Conservation (phyloP, 2,888 invertebrate species). For the Poecilobothrus nobilitatus region DNA sequence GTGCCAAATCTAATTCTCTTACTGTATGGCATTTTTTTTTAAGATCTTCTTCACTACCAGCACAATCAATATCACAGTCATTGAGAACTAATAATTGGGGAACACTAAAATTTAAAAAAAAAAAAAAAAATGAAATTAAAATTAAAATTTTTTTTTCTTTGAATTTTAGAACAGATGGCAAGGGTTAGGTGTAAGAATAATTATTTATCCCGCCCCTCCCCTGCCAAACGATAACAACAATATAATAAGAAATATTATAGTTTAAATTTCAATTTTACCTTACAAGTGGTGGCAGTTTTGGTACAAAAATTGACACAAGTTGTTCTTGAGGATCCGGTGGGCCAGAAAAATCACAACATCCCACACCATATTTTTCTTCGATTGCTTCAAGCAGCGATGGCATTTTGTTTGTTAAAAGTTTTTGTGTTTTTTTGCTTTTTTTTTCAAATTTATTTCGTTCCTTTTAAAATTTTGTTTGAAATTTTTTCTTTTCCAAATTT, state of each 20-base stretch:
- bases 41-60: conserved; percentile 72
- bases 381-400: conserved; percentile 84
- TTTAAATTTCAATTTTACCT: conserved; percentile 18
- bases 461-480: neutral
- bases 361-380: conserved; percentile 72
- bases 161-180: too few relatives aligned
- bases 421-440: too few relatives aligned
- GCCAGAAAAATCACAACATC: conserved; percentile 49
- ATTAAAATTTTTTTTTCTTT: conserved; percentile 1
- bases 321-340: conserved; percentile 26
- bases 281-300: conserved; percentile 66
- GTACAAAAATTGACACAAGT: conserved; percentile 76
- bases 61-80: conserved; percentile 83
- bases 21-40: conserved; percentile 79
- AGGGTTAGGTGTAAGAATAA: too few relatives aligned
- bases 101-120: too few relatives aligned
- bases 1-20: conserved; percentile 88
- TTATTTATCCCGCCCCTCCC: too few relatives aligned
- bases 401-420: conserved; percentile 46
- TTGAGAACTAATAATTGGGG: conserved; percentile 80
- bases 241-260: neutral
- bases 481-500: neutral
- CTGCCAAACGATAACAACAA: too few relatives aligned
- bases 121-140: conserved; percentile 11
- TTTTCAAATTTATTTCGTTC: neutral